These are phyloP conservation scores for Cyanoderma ruficeps DNA, from an alignment of 2,113 vertebrate species.

Conservation along the genomic window DNA sequence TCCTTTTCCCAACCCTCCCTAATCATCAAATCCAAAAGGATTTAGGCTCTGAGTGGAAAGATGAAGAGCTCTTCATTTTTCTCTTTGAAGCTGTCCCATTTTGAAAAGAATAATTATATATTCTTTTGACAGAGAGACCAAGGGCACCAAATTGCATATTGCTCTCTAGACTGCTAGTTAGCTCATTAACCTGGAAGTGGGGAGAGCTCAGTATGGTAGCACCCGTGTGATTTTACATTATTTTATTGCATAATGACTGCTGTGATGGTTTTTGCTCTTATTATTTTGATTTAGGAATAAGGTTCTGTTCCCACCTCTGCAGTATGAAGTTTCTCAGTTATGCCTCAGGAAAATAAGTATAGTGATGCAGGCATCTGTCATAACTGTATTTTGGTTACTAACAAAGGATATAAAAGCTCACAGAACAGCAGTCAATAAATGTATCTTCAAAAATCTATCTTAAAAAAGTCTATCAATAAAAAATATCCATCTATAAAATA, in stretches of 20 bases:
- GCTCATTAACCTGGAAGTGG: constrained; percentile 48
- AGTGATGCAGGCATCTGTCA: neutral
- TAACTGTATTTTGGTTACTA: neutral
- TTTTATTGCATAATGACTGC: neutral
- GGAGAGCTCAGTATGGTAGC: neutral
- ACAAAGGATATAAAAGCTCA: neutral
- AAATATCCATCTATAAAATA: neutral
- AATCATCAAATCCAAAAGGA: constrained; percentile 36
- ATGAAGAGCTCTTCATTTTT: constrained; percentile 48
- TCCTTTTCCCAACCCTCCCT: constrained; percentile 1
- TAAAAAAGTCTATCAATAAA: neutral
- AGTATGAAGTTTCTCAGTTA: neutral
- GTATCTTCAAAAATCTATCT: neutral
- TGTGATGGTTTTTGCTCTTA: neutral
- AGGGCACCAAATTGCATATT: constrained; percentile 42
- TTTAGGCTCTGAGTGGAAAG: constrained; percentile 42
- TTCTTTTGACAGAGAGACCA: constrained; percentile 47
- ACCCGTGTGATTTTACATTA: neutral
- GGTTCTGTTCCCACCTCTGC: neutral
- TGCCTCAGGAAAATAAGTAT: neutral
- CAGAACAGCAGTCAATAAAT: neutral
- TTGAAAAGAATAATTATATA: constrained; percentile 59
- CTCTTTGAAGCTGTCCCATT: constrained; percentile 52
- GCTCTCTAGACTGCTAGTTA: constrained; percentile 39
- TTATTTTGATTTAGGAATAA: constrained; percentile 28